Percentiles rank a stretch among this genome's conserved stretches.
These are phyloP conservation scores for Lates japonicus DNA, from an alignment of 2,797 vertebrate genomes.

Conservation along the genomic window DNA sequence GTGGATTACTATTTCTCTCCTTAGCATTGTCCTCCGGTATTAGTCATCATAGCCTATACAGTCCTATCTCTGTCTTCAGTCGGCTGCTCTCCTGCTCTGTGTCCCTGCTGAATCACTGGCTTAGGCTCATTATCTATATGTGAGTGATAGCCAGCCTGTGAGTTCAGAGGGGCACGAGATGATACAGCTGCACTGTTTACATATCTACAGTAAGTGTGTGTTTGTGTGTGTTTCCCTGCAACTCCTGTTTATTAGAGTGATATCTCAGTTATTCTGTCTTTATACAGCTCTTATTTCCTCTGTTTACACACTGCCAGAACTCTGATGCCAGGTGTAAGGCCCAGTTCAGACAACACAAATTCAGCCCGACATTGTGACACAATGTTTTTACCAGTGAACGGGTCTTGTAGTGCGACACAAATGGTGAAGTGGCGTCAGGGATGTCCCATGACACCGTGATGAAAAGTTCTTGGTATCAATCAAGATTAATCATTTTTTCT, in stretches of 20 bases:
- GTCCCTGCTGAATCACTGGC: slow-evolving; percentile 32
- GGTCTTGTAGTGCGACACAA: too few relatives aligned
- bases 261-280: background rate
- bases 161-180: slow-evolving; percentile 1
- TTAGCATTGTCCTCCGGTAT: slow-evolving; percentile 22
- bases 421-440: too few relatives aligned
- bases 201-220: background rate
- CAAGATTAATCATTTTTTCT: too few relatives aligned
- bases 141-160: slow-evolving; percentile 10
- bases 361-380: too few relatives aligned
- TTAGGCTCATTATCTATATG: slow-evolving; percentile 16
- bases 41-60: slow-evolving; percentile 18
- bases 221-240: background rate
- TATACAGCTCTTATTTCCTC: too few relatives aligned
- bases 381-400: too few relatives aligned
- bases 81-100: slow-evolving; percentile 1
- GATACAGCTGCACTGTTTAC: background rate
- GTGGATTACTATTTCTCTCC: slow-evolving; percentile 34
- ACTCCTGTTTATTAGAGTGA: background rate
- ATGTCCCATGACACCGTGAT: too few relatives aligned
- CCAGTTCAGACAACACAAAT: too few relatives aligned
- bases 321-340: too few relatives aligned
- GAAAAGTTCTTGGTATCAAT: too few relatives aligned
- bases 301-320: too few relatives aligned
- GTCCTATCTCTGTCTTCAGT: slow-evolving; percentile 15